Evolutionary conservation across 2,113 vertebrate genomes (phyloP), one percentile per base, ranked within the genome.

Genomic region (Dipodomys spectabilis): DNA sequence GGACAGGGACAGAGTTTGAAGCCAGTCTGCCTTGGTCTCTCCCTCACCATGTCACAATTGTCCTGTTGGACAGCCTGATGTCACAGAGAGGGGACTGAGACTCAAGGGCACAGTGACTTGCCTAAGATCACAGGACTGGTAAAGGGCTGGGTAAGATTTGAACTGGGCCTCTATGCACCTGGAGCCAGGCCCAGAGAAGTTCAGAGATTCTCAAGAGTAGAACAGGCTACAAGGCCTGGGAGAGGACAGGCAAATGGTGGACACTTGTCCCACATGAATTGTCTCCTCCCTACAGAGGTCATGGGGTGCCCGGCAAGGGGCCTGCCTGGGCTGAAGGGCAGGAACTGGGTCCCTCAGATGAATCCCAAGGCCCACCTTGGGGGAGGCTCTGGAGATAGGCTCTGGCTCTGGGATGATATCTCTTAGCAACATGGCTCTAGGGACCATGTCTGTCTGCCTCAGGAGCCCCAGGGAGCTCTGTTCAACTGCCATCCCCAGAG

Each of bases 341-440:
- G 82, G 73, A 53, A 23, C 45, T 27, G 22, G 28, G 30, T 2
- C n/a, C 15, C 6, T 23, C 73, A 78, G 65, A 81, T 85, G 49
- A 90, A 68, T 4, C 30, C 12, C 32, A 44, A 64, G 77, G 65
- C 60, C 65, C 3, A 3, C 73, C 77, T 78, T 45, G 9, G 65
- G 71, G 91, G 78, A 94, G 73, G 90, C 44, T 82, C n/a, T 0
- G 16, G 87, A 94, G 95, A 84, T 22, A 49, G 69, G 73, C 69
- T 87, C 92, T 64, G 91, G 57, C 83, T 64, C 77, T 86, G 32
- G 60, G 94, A 84, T 32, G 1, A 0, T 10, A 7, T 96, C 69
- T 90, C 97, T 78, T 96, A 95, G 97, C 96, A 95, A 97, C 95
- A 7, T 0, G n/a, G 64, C 94, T 72, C 92, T 35, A 9, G 95